phyloP scores from a whole-genome alignment of 2,797 vertebrate species.

The Thunnus albacares region DNA sequence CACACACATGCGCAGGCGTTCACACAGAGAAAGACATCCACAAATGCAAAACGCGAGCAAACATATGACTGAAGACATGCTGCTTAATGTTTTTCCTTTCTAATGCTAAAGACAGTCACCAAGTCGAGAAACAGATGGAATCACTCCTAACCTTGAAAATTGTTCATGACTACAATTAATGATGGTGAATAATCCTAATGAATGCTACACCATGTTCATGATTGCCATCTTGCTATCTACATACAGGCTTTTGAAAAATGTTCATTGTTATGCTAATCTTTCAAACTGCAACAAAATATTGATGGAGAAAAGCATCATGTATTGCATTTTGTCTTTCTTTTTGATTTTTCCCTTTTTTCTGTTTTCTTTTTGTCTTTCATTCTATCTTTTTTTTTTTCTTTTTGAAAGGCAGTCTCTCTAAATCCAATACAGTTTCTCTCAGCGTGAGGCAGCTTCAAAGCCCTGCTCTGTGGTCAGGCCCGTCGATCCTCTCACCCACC shows the following conservation, averaged over 20 bases:
- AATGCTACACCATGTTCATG: constrained; percentile 67
- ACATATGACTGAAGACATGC: constrained; percentile 41
- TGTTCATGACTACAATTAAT: constrained; percentile 76
- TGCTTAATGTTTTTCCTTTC: constrained; percentile 61
- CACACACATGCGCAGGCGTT: constrained; percentile 38
- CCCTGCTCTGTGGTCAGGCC: constrained; percentile 72
- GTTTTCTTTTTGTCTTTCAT: constrained; percentile 56
- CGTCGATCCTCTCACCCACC: constrained; percentile 77
- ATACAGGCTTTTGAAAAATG: constrained; percentile 43
- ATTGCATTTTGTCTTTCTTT: constrained; percentile 19
- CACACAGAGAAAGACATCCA: constrained; percentile 37
- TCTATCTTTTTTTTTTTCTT: constrained; percentile 39
- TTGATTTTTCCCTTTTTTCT: constrained; percentile 27
- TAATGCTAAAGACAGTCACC: constrained; percentile 48
- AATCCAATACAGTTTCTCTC: constrained; percentile 79
- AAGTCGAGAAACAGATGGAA: constrained; percentile 51
- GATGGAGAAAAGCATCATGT: constrained; percentile 52
- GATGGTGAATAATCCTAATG: constrained; percentile 69
- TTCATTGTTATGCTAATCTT: constrained; percentile 80
- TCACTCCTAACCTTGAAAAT: constrained; percentile 43
- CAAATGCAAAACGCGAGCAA: constrained; percentile 58
- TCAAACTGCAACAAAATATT: constrained; percentile 58
- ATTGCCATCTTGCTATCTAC: constrained; percentile 70
- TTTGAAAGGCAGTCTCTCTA: constrained; percentile 70
- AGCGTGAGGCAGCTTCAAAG: constrained; percentile 81